A percentile compares a stretch with the other conserved stretches of the same genome.
phyloP scores from a whole-genome alignment of 2,888 invertebrate genomes.

The Zygogramma bicolorata region DNA sequence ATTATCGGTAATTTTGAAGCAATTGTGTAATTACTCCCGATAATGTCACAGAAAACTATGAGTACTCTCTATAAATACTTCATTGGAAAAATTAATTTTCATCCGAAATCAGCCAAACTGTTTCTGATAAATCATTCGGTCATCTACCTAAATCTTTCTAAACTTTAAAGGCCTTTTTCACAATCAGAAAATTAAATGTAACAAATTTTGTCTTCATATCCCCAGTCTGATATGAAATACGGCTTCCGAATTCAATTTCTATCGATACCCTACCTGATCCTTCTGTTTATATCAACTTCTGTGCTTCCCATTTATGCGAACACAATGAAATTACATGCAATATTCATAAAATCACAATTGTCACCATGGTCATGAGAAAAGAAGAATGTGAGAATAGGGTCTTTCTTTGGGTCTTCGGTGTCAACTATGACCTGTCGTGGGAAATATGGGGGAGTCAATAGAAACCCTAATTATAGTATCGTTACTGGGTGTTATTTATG shows the following conservation, averaged over 20 bases:
- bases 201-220: too few relatives aligned
- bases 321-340: constrained; percentile 33
- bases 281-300: constrained; percentile 22
- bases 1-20: too few relatives aligned
- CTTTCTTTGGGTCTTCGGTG: not conserved
- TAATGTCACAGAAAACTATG: too few relatives aligned
- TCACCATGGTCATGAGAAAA: not conserved
- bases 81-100: too few relatives aligned
- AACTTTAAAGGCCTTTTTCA: too few relatives aligned
- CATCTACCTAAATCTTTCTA: too few relatives aligned
- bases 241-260: not conserved
- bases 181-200: too few relatives aligned
- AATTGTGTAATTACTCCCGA: too few relatives aligned
- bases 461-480: constrained; percentile 22
- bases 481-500: constrained; percentile 23
- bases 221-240: too few relatives aligned
- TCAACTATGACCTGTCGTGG: constrained; percentile 21
- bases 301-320: not conserved
- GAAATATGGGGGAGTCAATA: constrained; percentile 22
- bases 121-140: too few relatives aligned
- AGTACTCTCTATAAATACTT: too few relatives aligned
- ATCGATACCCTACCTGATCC: not conserved
- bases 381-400: constrained; percentile 1
- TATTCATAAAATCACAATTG: constrained; percentile 19
- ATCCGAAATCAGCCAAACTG: too few relatives aligned